Percentiles rank a stretch among this genome's conserved stretches.
These are phyloP conservation scores for Prosapia bicincta DNA, from an alignment of 2,888 invertebrate genomes.

Conservation along the genomic window DNA sequence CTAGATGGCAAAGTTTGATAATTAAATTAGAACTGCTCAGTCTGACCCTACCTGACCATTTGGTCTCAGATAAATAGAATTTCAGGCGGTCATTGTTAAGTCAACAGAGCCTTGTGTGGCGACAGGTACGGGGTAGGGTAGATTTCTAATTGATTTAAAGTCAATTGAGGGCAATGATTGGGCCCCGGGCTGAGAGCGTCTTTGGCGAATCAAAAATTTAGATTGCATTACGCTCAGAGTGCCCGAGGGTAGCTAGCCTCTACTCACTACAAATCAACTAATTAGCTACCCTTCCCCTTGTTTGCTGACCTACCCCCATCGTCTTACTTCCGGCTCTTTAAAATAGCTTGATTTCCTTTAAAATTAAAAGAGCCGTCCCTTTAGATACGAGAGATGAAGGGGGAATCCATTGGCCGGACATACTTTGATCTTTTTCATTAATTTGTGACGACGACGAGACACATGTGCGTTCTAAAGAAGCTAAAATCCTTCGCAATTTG, in stretches of 20 bases:
- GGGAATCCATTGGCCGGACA: neutral
- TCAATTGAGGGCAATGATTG: constrained; percentile 28
- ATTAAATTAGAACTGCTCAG: neutral
- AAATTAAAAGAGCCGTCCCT: neutral
- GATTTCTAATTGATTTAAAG: constrained; percentile 28
- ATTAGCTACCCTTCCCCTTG: neutral
- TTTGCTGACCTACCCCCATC: neutral
- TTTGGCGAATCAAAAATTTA: constrained; percentile 25
- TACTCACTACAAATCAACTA: constrained; percentile 28
- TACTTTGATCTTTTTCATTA: neutral
- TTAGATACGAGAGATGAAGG: neutral
- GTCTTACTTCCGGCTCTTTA: constrained; percentile 14
- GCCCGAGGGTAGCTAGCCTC: constrained; percentile 11
- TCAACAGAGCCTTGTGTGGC: neutral
- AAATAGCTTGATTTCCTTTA: neutral
- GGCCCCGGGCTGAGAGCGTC: constrained; percentile 12
- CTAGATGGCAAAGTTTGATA: neutral
- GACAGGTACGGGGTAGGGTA: neutral
- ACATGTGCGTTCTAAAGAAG: too few species aligned
- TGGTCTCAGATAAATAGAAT: neutral
- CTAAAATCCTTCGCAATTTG: too few species aligned
- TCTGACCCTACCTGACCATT: neutral
- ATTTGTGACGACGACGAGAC: neutral
- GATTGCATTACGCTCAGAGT: constrained; percentile 24
- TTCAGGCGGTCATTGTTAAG: neutral